phyloP scores from a whole-genome alignment of 2,797 vertebrate species.

The Tauraco hartlaubi region DNA sequence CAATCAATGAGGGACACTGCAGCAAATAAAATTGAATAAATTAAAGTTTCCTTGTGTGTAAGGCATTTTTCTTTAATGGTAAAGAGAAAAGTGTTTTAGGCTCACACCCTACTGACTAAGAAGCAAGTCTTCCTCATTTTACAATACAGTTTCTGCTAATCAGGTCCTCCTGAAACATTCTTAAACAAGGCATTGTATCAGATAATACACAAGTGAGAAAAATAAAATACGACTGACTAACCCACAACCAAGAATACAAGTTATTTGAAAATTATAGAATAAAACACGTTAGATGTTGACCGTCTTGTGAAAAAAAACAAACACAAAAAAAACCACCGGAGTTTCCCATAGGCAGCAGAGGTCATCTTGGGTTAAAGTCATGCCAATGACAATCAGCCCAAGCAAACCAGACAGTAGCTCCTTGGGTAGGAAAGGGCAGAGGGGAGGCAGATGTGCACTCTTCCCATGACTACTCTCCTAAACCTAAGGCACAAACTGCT shows the following conservation, averaged over 20 bases:
- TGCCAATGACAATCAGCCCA: not conserved
- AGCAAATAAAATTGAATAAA: not conserved
- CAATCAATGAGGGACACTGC: constrained; percentile 18
- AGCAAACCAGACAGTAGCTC: not conserved
- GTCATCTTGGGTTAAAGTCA: not conserved
- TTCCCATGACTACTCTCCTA: not conserved
- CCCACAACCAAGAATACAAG: not conserved
- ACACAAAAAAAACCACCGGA: not conserved
- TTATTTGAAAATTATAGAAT: not conserved
- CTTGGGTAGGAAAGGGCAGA: not conserved
- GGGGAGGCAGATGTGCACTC: not conserved
- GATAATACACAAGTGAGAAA: not conserved
- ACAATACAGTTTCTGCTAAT: not conserved
- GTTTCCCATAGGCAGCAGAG: not conserved
- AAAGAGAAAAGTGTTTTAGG: not conserved
- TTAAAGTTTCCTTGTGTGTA: constrained; percentile 20
- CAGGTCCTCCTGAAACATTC: not conserved
- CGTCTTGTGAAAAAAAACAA: not conserved
- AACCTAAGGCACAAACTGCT: not conserved
- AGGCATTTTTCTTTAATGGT: not conserved
- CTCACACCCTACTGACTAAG: not conserved
- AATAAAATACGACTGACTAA: not conserved
- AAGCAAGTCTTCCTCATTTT: not conserved
- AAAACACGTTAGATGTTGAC: not conserved
- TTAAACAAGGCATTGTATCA: not conserved